Evolutionary conservation across 2,113 vertebrate genomes (phyloP), one percentile per base, ranked within the genome.

Genomic region (Bettongia penicillata): DNA sequence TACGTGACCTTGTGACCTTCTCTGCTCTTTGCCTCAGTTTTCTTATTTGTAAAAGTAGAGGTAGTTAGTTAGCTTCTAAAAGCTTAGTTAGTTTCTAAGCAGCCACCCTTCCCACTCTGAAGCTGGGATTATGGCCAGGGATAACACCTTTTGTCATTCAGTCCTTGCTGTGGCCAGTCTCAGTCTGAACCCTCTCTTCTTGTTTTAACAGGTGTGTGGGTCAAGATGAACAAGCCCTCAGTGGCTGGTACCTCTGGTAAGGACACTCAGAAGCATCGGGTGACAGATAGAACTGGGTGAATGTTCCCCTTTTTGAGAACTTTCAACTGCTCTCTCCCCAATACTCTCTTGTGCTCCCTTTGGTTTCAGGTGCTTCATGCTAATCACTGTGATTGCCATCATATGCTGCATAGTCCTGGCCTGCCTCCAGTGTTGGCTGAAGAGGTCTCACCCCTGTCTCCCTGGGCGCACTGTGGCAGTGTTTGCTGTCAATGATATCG

Each of bases 231-330:
- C 97, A 97, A 53, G 97, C 98, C 53, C 92, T 97, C 4, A 97
- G 92, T 92, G 97, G 43, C 95, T 98, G 98, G 98, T 97, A 98
- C 90, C 95, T 98, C 93, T 99, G 99, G 98, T 99, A 98, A 99
- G 98, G 91, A 95, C 92, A 94, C 48, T 49, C 37, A 48, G 49
- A 90, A 94, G 57, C 22, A 22, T 52, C 50, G 94, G 2, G 47
- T 61, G 16, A 2, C 43, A 28, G 47, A 77, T 55, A 48, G 16
- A 90, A 5, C 37, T 84, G 2, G 90, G 28, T 3, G 48, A 28
- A 4, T 19, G 9, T 90, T 89, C 3, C 48, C 19, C 9, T 68
- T 90, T 90, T 19, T 11, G 8, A 53, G 26, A 12, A 37, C 31
- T n/a, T 10, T 16, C 31, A 37, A 16, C 4, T 47, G 28, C 2